These are phyloP conservation scores for Phocides pigmalion DNA, from an alignment of 1,140 invertebrate species.

Conservation along the genomic window DNA sequence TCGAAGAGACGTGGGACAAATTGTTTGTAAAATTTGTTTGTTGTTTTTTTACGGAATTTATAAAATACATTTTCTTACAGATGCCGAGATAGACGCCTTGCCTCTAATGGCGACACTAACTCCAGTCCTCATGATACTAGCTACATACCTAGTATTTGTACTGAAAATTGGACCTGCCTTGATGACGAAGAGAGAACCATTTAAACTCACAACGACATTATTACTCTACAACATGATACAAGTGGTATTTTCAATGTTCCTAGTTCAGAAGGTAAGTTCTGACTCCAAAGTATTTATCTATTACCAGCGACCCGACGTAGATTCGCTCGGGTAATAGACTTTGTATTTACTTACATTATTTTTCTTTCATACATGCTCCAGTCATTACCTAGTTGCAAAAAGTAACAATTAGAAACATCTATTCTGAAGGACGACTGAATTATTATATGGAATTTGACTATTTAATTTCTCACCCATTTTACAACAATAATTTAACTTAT, in stretches of 20 bases:
- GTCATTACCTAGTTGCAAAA: too few species aligned
- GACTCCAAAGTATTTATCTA: background rate
- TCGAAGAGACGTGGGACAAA: too few species aligned
- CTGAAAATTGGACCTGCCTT: constrained; percentile 87
- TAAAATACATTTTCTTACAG: constrained; percentile 41
- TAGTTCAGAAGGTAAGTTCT: constrained; percentile 83
- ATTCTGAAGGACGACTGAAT: too few species aligned
- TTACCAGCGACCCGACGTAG: too few species aligned
- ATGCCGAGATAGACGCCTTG: constrained; percentile 84
- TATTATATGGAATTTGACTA: too few species aligned
- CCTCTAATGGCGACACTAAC: constrained; percentile 87
- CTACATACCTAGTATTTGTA: constrained; percentile 86
- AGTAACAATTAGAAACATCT: too few species aligned
- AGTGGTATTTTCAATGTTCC: constrained; percentile 87
- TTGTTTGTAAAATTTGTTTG: too few species aligned
- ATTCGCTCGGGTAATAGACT: too few species aligned
- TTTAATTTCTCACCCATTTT: too few species aligned
- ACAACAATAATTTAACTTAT: too few species aligned
- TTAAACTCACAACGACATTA: constrained; percentile 85
- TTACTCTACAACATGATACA: constrained; percentile 88
- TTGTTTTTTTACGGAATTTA: background rate
- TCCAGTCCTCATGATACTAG: constrained; percentile 86
- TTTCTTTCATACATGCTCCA: too few species aligned
- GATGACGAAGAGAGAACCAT: constrained; percentile 88
- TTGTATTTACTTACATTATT: too few species aligned